Evolutionary conservation across 1,140 invertebrate species (phyloP).

Genomic region (Dysdera silvatica): DNA sequence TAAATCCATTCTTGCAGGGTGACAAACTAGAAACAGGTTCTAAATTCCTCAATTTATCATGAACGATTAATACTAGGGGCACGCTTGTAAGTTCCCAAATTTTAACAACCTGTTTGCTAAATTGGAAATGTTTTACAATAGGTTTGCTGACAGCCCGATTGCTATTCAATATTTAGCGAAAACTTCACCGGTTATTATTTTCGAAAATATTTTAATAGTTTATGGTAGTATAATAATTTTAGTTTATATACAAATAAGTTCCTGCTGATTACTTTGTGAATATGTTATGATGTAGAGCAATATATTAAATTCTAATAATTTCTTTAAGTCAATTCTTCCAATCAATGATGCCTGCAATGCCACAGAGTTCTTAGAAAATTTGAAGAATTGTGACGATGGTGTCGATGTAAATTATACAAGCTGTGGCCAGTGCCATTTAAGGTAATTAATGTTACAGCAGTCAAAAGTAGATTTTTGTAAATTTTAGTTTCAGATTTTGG

Average conservation of each 20-base stretch:
- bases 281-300: not conserved
- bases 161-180: not conserved
- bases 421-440: slow-evolving; percentile 17
- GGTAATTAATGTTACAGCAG: not conserved
- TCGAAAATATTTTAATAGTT: not conserved
- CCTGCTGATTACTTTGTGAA: not conserved
- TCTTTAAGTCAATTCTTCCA: slow-evolving; percentile 13
- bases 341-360: slow-evolving; percentile 9
- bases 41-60: too few species aligned
- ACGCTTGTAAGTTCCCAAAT: too few species aligned
- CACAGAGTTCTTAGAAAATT: slow-evolving; percentile 10
- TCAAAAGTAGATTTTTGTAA: not conserved
- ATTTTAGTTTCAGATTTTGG: not conserved
- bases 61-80: too few species aligned
- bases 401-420: not conserved
- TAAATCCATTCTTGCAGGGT: too few species aligned
- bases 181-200: not conserved
- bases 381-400: slow-evolving; percentile 15
- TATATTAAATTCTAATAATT: not conserved
- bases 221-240: not conserved
- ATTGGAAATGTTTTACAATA: too few species aligned
- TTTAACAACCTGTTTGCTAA: too few species aligned
- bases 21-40: too few species aligned
- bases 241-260: not conserved
- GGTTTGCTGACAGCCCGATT: not conserved